Conservation (phyloP, 2,797 vertebrate genomes). For the Eulemur mongoz region DNA sequence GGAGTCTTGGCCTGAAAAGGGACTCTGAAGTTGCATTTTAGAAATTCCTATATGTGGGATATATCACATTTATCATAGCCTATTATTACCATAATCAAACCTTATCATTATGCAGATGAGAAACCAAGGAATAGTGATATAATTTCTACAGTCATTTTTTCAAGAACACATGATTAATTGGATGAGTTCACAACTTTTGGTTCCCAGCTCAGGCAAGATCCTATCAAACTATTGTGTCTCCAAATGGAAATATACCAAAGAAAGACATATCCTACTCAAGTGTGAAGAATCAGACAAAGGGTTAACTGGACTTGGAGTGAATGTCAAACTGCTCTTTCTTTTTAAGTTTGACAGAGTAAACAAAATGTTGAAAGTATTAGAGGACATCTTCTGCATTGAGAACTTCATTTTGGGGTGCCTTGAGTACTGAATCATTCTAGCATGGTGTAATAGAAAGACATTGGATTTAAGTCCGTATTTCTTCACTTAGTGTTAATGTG, state of each 20-base stretch:
- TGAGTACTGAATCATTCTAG: conserved; percentile 25
- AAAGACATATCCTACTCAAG: conserved; percentile 20
- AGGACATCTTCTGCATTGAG: conserved; percentile 34
- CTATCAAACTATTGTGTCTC: background rate
- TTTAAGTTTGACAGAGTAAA: background rate
- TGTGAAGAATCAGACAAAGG: conserved; percentile 5
- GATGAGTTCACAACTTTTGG: conserved; percentile 39
- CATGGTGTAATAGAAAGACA: background rate
- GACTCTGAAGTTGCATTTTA: background rate
- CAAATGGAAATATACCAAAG: conserved; percentile 35
- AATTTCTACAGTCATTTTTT: conserved; percentile 1
- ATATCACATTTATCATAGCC: background rate
- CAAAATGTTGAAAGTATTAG: conserved; percentile 34
- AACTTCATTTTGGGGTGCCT: conserved; percentile 42
- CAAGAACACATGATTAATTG: background rate
- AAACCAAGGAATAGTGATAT: conserved; percentile 36
- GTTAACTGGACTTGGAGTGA: background rate
- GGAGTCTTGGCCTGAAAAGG: background rate
- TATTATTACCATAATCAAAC: conserved; percentile 15
- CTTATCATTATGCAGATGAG: conserved; percentile 18
- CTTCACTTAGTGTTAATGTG: conserved; percentile 11
- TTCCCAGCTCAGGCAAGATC: background rate
- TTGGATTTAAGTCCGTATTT: background rate
- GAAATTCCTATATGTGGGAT: background rate
- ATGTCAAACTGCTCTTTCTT: background rate